A percentile compares a stretch with the other conserved stretches of the same genome.
Evolutionary conservation across 1,140 invertebrate genomes (phyloP).

Genomic region (Mactra quadrangularis): DNA sequence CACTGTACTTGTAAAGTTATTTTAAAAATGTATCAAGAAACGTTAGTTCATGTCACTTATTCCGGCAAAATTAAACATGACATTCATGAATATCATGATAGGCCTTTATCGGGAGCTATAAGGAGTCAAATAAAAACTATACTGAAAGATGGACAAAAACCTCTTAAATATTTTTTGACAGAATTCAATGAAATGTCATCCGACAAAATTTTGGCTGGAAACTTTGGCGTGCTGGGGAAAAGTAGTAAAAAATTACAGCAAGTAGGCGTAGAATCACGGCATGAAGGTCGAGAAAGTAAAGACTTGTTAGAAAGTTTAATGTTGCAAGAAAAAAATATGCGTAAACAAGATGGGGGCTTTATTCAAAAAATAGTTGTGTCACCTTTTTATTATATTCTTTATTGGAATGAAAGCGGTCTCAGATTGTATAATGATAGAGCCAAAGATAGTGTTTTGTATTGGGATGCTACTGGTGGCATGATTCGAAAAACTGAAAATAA

Average conservation of each 20-base stretch:
- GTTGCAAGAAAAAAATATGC: not conserved
- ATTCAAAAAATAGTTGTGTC: slow-evolving; percentile 21
- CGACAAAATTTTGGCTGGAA: slow-evolving; percentile 4
- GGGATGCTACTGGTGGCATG: slow-evolving; percentile 33
- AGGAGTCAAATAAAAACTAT: slow-evolving; percentile 1
- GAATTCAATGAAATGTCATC: not conserved
- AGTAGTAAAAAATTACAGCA: not conserved
- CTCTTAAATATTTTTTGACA: not conserved
- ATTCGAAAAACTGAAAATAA: slow-evolving; percentile 4
- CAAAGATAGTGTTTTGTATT: slow-evolving; percentile 8
- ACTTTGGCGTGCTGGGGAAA: slow-evolving; percentile 15
- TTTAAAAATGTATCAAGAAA: slow-evolving; percentile 3
- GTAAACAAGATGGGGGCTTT: slow-evolving; percentile 1
- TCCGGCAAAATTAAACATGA: slow-evolving; percentile 10
- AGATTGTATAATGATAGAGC: slow-evolving; percentile 4
- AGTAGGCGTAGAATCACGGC: slow-evolving; percentile 7
- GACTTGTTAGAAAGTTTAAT: slow-evolving; percentile 11
- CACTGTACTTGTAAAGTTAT: slow-evolving; percentile 16
- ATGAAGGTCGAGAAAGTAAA: not conserved
- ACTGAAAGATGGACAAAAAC: not conserved
- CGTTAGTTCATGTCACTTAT: not conserved
- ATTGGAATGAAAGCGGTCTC: not conserved
- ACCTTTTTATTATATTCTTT: slow-evolving; percentile 18
- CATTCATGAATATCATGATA: not conserved
- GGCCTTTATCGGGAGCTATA: not conserved